These are phyloP conservation scores for Andrena praecox DNA, from an alignment of 2,888 invertebrate genomes.

Conservation along the genomic window DNA sequence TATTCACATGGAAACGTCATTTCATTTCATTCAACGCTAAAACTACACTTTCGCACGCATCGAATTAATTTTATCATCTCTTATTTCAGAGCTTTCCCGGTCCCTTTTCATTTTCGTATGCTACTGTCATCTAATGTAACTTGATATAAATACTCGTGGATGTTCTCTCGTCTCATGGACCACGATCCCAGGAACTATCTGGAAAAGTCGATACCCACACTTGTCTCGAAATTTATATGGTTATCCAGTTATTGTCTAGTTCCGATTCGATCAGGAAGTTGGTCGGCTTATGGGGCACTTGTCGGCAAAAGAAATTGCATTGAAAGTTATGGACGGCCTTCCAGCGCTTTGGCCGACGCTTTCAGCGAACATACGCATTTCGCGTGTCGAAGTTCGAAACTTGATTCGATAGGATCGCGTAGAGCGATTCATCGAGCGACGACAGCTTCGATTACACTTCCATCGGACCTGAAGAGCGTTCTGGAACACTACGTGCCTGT, in stretches of 20 bases:
- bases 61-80: not conserved
- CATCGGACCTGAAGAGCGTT: not conserved
- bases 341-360: slow-evolving; percentile 1
- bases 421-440: slow-evolving; percentile 9
- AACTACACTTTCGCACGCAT: not conserved
- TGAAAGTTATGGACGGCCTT: slow-evolving; percentile 38
- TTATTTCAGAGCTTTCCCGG: not conserved
- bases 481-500: not conserved
- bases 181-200: not conserved
- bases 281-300: not conserved
- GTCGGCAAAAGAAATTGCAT: slow-evolving; percentile 16
- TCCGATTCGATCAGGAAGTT: slow-evolving; percentile 18
- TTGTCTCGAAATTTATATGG: slow-evolving; percentile 1
- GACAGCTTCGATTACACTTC: slow-evolving; percentile 30
- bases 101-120: not conserved
- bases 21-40: not conserved
- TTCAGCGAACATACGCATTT: slow-evolving; percentile 2
- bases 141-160: not conserved
- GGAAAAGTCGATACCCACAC: slow-evolving; percentile 15
- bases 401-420: not conserved
- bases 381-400: slow-evolving; percentile 31
- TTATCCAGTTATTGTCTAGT: slow-evolving; percentile 11
- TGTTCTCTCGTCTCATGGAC: not conserved
- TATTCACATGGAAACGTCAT: not conserved
- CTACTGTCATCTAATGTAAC: not conserved